Evolutionary conservation across 2,113 vertebrate genomes (phyloP).

Genomic region (Vidua macroura): DNA sequence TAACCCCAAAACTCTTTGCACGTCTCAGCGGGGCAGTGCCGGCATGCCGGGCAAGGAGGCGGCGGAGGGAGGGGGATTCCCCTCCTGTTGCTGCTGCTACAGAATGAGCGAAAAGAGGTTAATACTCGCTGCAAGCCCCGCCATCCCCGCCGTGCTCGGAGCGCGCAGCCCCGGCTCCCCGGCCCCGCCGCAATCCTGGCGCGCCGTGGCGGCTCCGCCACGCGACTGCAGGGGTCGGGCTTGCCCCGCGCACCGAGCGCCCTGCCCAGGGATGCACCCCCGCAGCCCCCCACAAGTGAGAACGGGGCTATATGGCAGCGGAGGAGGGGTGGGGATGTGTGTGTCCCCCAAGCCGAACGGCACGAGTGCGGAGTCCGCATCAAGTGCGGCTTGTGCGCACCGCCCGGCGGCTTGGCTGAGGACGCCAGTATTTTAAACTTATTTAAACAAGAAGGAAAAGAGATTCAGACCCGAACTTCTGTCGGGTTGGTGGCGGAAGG

Average conservation of each 20-base stretch:
- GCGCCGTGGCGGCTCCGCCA: neutral
- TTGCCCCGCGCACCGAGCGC: neutral
- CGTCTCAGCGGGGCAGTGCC: constrained; percentile 64
- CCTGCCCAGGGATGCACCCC: neutral
- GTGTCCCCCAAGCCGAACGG: neutral
- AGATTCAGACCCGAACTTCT: neutral
- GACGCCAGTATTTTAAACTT: neutral
- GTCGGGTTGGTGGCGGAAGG: neutral
- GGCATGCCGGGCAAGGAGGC: neutral
- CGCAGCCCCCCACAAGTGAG: neutral
- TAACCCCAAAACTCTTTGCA: constrained; percentile 63
- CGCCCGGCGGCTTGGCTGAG: neutral
- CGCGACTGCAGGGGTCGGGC: constrained; percentile 66
- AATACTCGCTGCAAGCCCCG: neutral
- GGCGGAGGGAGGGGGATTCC: neutral
- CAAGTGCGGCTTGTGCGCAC: neutral
- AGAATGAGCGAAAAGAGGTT: constrained; percentile 52
- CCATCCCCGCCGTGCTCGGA: neutral
- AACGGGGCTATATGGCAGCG: neutral
- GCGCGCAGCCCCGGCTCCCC: neutral
- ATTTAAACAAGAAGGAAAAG: neutral
- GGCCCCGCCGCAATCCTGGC: constrained; percentile 12
- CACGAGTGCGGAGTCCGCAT: neutral
- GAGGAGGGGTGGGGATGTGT: accelerated
- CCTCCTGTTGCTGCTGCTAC: constrained; percentile 37